These are phyloP conservation scores for Caenorhabditis auriculariae DNA, from an alignment of 2,888 invertebrate genomes.

Conservation along the genomic window DNA sequence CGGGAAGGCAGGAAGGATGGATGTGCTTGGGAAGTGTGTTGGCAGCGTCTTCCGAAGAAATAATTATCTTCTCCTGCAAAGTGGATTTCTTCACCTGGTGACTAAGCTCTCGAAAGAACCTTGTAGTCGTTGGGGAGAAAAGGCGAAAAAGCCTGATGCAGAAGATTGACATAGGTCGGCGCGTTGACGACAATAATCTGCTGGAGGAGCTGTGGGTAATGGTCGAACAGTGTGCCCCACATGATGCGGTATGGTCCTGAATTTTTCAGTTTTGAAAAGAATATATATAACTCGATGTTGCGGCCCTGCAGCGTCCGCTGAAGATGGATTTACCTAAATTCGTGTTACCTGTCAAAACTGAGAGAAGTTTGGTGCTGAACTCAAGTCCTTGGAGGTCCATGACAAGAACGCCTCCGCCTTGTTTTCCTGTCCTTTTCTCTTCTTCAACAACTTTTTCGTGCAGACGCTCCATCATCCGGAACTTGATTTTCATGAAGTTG, in stretches of 20 bases:
- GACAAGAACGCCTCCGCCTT: conserved; percentile 50
- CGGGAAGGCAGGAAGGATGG: conserved; percentile 10
- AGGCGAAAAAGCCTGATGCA: conserved; percentile 56
- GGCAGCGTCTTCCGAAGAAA: conserved; percentile 18
- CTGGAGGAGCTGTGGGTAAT: conserved; percentile 57
- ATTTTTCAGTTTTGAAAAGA: neutral
- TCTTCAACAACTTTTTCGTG: conserved; percentile 40
- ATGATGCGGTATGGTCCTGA: conserved; percentile 59
- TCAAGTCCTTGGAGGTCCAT: conserved; percentile 55
- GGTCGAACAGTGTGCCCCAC: conserved; percentile 62
- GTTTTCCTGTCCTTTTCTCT: conserved; percentile 38
- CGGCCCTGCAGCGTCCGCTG: neutral
- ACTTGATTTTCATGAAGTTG: conserved; percentile 56
- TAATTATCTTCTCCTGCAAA: conserved; percentile 34
- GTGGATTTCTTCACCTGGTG: neutral
- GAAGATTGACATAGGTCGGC: conserved; percentile 57
- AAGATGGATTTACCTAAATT: neutral
- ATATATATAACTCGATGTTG: neutral
- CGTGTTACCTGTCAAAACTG: conserved; percentile 49
- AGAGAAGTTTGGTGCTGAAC: conserved; percentile 53
- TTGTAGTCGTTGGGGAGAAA: conserved; percentile 58
- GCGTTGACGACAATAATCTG: conserved; percentile 58
- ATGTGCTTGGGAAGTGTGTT: conserved; percentile 16
- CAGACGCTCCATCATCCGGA: conserved; percentile 58
- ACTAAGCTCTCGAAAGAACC: conserved; percentile 14